Evolutionary conservation across 2,113 vertebrate species (phyloP).

Genomic region (Notothenia coriiceps): DNA sequence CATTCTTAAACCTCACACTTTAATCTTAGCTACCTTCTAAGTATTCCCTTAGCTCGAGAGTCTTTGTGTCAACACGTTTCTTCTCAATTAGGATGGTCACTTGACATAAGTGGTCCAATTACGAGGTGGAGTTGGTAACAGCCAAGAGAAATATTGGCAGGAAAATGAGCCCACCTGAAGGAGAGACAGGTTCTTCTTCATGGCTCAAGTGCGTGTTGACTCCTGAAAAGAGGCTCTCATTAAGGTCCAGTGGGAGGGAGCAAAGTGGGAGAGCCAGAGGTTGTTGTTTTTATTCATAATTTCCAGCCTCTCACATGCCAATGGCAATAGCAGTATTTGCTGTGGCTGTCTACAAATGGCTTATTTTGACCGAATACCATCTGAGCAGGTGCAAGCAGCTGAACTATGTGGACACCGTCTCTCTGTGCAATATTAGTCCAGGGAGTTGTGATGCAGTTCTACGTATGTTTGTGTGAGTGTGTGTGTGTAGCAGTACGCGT

Average conservation of each 20-base stretch:
- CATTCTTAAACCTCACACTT: slow-evolving; percentile 4
- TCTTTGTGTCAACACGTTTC: slow-evolving; percentile 19
- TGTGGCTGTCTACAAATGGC: slow-evolving; percentile 27
- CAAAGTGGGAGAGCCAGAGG: slow-evolving; percentile 6
- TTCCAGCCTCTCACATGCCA: slow-evolving; percentile 46
- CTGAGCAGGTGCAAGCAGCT: slow-evolving; percentile 63
- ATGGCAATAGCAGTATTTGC: slow-evolving; percentile 52
- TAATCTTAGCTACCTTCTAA: neutral
- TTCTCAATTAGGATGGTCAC: slow-evolving; percentile 40
- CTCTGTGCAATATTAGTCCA: neutral
- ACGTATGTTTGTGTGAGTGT: slow-evolving; percentile 9
- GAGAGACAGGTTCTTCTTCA: slow-evolving; percentile 29
- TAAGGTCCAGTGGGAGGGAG: slow-evolving; percentile 18
- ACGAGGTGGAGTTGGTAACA: slow-evolving; percentile 9
- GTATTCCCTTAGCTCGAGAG: neutral
- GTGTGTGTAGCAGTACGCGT: neutral
- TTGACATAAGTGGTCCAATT: slow-evolving; percentile 68
- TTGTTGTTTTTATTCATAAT: slow-evolving; percentile 69
- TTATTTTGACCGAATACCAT: slow-evolving; percentile 36
- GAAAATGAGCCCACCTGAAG: slow-evolving; percentile 38
- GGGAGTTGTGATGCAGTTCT: slow-evolving; percentile 6
- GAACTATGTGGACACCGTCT: slow-evolving; percentile 11
- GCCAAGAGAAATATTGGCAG: slow-evolving; percentile 53
- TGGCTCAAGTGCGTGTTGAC: slow-evolving; percentile 13
- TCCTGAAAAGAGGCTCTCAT: slow-evolving; percentile 57